phyloP scores from a whole-genome alignment of 92 coral and sea anemone species.

The Metridium senile region DNA sequence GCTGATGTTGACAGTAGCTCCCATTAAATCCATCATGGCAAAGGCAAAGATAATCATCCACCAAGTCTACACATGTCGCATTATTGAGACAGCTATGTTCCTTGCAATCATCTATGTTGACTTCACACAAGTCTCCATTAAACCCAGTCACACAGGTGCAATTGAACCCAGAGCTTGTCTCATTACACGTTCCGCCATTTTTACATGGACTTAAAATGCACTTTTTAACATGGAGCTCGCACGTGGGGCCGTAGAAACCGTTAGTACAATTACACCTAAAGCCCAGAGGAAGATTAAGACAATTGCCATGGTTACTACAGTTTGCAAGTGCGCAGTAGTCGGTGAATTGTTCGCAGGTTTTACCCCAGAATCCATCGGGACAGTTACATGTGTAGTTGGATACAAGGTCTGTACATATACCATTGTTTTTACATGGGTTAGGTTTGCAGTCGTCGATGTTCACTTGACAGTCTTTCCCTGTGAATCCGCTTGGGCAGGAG shows the following conservation, averaged over 20 bases:
- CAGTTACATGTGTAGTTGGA: conserved; percentile 56
- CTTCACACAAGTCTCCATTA: conserved; percentile 39
- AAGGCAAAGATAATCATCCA: conserved; percentile 42
- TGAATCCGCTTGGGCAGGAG: conserved; percentile 42
- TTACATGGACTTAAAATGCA: conserved; percentile 53
- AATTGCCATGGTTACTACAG: conserved; percentile 48
- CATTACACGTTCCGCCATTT: conserved; percentile 58
- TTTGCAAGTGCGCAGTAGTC: conserved; percentile 35
- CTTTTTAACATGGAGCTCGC: conserved; percentile 42
- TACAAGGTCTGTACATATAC: conserved; percentile 41
- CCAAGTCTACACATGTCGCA: conserved; percentile 63
- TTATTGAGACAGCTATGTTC: conserved; percentile 59
- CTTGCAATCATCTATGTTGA: conserved; percentile 57
- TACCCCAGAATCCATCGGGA: conserved; percentile 39
- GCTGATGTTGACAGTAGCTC: conserved; percentile 49
- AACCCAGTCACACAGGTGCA: conserved; percentile 57
- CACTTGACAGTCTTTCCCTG: conserved; percentile 40
- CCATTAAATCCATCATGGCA: conserved; percentile 69
- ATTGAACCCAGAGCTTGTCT: conserved; percentile 27
- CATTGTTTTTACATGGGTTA: conserved; percentile 41
- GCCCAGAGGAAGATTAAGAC: conserved; percentile 42
- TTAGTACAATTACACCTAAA: conserved; percentile 49
- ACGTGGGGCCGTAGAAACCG: conserved; percentile 57
- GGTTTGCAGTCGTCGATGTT: conserved; percentile 54
- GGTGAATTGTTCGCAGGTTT: conserved; percentile 42